Evolutionary conservation across 2,113 vertebrate species (phyloP), one percentile per base, ranked within the genome.

Genomic region (Nesoenas mayeri): DNA sequence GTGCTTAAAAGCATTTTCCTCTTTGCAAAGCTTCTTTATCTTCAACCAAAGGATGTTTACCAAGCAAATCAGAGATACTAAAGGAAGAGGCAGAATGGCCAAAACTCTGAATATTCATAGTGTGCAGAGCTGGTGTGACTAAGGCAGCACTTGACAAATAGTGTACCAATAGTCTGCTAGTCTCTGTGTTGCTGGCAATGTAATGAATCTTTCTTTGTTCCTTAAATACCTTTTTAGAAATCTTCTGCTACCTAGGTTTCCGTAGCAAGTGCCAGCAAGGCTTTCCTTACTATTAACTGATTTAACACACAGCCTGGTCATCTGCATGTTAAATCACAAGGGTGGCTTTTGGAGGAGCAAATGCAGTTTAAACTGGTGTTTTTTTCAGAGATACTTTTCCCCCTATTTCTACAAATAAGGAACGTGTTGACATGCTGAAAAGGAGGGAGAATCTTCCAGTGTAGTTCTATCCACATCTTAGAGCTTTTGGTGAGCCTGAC

Each of bases 1-100:
- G 79, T 75, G 72, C 93, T 96, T 96, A 95, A 97, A 96, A 91
- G 83, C 73, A 87, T 96, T 95, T 93, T 93, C 29, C 58, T 93
- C 44, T 88, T 94, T 91, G 92, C 93, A 97, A 97, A 97, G 86
- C 85, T 79, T 36, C 83, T 98, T 97, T 97, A 67, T 97, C 96
- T 91, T 95, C 83, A 80, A 75, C 84, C 87, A 89, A 93, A 95
- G 75, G 66, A 91, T 97, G 92, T 96, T 97, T 96, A 91, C 91
- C 72, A 88, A 96, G 96, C 86, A 77, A 85, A 96, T 79, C 84
- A 34, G 84, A 80, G 74, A 58, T 61, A 42, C 88, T 79, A 81
- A 93, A 78, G 67, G 87, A 74, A 66, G 89, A 96, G 75, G 79
- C 91, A 93, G 77, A 97, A 91, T 65, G 67, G 91, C 90, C 89